Percentiles rank a stretch among this genome's conserved stretches.
phyloP scores from a whole-genome alignment of 2,888 invertebrate species.

The Tipula confusa region DNA sequence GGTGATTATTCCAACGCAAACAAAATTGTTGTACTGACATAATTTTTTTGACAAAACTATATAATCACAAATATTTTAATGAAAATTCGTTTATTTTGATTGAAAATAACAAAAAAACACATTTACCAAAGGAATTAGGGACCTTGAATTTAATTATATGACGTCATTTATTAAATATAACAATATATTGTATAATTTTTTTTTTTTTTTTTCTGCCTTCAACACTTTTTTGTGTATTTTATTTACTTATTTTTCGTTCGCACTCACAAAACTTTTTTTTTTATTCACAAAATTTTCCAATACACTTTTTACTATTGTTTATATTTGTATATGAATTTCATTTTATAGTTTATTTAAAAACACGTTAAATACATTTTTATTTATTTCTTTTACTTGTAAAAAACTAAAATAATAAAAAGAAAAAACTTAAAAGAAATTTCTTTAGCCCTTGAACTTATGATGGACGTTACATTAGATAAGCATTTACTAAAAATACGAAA shows the following conservation, averaged over 20 bases:
- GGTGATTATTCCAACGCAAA: slow-evolving; percentile 88
- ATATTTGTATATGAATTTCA: not conserved
- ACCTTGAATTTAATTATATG: slow-evolving; percentile 49
- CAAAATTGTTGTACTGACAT: slow-evolving; percentile 75
- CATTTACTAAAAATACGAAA: slow-evolving; percentile 26
- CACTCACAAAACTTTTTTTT: not conserved
- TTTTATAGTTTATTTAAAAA: slow-evolving; percentile 26
- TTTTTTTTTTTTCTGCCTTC: slow-evolving; percentile 1
- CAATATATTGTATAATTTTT: slow-evolving; percentile 34
- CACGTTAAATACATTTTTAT: not conserved
- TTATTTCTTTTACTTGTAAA: not conserved
- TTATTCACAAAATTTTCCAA: not conserved
- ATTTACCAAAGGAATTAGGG: slow-evolving; percentile 38
- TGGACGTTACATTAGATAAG: slow-evolving; percentile 30
- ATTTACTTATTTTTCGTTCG: not conserved
- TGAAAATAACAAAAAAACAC: not conserved
- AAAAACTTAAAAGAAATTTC: slow-evolving; percentile 15
- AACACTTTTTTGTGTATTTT: not conserved
- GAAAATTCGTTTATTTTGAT: slow-evolving; percentile 27
- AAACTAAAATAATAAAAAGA: slow-evolving; percentile 25
- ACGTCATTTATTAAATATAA: slow-evolving; percentile 43
- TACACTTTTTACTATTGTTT: slow-evolving; percentile 13
- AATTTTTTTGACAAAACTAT: slow-evolving; percentile 39
- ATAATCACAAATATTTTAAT: not conserved
- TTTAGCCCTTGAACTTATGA: slow-evolving; percentile 34